Conservation (phyloP, 2,797 vertebrate species). For the Fratercula arctica region DNA sequence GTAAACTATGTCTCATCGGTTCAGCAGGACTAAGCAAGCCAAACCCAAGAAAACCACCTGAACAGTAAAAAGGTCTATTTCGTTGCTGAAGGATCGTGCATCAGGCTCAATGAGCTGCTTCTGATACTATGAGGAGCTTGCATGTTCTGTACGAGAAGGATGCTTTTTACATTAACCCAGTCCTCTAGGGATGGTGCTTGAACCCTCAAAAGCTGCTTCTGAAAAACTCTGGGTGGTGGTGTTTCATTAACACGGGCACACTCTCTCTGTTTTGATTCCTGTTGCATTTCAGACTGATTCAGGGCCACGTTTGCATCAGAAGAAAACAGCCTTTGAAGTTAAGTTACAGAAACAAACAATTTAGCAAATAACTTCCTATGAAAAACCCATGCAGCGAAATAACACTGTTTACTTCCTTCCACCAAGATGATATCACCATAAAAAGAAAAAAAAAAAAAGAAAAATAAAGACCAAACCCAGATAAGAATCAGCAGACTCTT, state of each 20-base stretch:
- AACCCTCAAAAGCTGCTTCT: conserved; percentile 51
- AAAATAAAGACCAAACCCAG: not conserved
- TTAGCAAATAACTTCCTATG: not conserved
- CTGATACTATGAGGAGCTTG: conserved; percentile 4
- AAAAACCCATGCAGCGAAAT: not conserved
- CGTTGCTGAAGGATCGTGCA: not conserved
- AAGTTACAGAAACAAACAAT: not conserved
- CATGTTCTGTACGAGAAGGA: not conserved
- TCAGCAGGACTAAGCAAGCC: not conserved
- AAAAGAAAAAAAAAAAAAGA: not conserved
- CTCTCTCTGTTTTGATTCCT: not conserved
- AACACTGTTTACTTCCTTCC: not conserved
- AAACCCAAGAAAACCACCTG: not conserved
- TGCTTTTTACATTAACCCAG: conserved; percentile 47
- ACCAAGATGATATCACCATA: not conserved
- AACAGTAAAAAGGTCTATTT: not conserved
- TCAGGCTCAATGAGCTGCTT: not conserved
- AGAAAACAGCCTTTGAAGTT: not conserved
- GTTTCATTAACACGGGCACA: conserved; percentile 54
- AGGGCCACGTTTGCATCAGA: not conserved
- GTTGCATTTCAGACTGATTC: not conserved
- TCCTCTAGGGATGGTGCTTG: not conserved
- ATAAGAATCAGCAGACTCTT: not conserved
- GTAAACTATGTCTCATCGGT: not conserved
- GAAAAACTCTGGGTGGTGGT: conserved; percentile 69